Base-by-base conservation (phyloP, 2,113 vertebrate genomes). In the Trichechus manatus region DNA sequence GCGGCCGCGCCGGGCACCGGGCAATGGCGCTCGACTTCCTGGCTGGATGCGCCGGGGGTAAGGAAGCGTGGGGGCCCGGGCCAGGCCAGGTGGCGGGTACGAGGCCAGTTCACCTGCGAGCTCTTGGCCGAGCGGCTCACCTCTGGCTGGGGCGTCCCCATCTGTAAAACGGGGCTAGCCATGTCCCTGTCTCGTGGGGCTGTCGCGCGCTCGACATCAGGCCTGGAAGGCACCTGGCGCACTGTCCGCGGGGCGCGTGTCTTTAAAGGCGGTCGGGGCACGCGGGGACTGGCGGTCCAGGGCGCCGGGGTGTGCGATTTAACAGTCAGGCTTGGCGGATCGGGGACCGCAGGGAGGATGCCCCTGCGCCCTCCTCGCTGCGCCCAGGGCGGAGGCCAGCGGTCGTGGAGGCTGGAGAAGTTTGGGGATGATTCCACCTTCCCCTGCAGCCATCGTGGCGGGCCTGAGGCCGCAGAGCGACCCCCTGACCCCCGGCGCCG, bases 41-140 rank as follows among this genome's bases (percentile, higher is more conserved):
- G 86, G 99, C 99, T 59, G 99, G 99, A 94, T 99, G 99, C 97
- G 97, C 99, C 0, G 99, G 99, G 97, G 99, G 99, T 99, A 98
- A 98, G 98, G 56, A 42, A 23, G 72, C 23, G 17, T 17, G 20
- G 8, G 15, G n/a, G 5, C 9, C 5, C 6, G 14, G 63, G 56
- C 23, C 92, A 39, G 90, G 83, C 33, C 22, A 3, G 33, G 78
- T 25, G 63, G 7, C 42, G 14, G 3, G 70, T 17, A 33, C 14
- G 33, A 44, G 94, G 25, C 31, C 36, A 1, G 59, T 59, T 13
- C 85, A 31, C 93, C 70, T n/a, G 44, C 22, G 33, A 6, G 90
- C 61, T 5, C 33, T 2, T 5, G 53, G 77, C 50, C 39, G 36
- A 7, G 66, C 11, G n/a, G 47, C 20, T 17, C 27, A 11, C 25